Percentiles rank a stretch among this genome's conserved stretches.
phyloP scores from a whole-genome alignment of 1,140 invertebrate genomes.

The Listronotus oregonensis region DNA sequence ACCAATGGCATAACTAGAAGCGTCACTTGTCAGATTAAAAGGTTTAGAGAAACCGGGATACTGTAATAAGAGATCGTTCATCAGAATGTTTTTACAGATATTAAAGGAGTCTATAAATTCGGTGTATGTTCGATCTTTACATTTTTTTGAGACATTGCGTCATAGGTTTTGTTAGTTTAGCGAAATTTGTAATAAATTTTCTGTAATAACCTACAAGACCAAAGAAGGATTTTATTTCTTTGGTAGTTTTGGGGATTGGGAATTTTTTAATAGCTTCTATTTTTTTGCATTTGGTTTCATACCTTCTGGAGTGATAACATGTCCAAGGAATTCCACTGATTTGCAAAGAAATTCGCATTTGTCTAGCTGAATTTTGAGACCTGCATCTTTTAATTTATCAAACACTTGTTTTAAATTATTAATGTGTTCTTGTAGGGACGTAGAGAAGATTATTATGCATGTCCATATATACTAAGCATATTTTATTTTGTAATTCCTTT shows the following conservation, averaged over 20 bases:
- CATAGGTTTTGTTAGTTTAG: constrained; percentile 46
- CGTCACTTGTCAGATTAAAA: constrained; percentile 18
- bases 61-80: constrained; percentile 18
- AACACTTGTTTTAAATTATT: constrained; percentile 47
- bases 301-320: constrained; percentile 19
- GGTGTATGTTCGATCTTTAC: constrained; percentile 17
- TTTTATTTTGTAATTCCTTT: constrained; percentile 36
- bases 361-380: constrained; percentile 41
- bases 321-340: constrained; percentile 38
- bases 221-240: constrained; percentile 38
- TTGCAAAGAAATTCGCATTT: constrained; percentile 43
- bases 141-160: constrained; percentile 46
- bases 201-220: constrained; percentile 21
- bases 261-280: constrained; percentile 34
- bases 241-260: constrained; percentile 51
- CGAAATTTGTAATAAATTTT: constrained; percentile 34
- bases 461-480: constrained; percentile 52
- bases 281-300: constrained; percentile 28
- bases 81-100: constrained; percentile 34
- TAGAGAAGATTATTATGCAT: constrained; percentile 49
- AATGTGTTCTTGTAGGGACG: constrained; percentile 49
- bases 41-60: constrained; percentile 10
- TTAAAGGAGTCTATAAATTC: constrained; percentile 29
- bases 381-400: constrained; percentile 25
- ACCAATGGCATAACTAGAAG: constrained; percentile 29